Base-by-base conservation (phyloP, 2,113 vertebrate species). In the Urocynchramus pylzowi region DNA sequence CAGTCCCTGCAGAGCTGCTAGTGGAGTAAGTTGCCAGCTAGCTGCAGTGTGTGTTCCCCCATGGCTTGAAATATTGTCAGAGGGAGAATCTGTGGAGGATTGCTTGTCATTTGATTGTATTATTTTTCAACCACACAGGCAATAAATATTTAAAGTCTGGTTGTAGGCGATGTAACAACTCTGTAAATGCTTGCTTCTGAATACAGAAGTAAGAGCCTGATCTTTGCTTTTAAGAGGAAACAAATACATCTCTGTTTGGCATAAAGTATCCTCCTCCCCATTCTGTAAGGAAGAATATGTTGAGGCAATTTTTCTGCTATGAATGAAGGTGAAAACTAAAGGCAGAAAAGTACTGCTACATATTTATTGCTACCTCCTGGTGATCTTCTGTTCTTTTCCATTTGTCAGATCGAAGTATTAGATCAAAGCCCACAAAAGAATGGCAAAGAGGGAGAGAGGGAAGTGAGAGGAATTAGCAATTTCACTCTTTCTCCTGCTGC, bases 131-230 rank as follows among this genome's bases (percentile, higher is more conserved):
- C 82, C 60, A 75, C 88, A 90, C 2, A 5, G 88, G 75, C 71
- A 94, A 94, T 96, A 96, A 96, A 96, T 96, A 96, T 96, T 97
- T 96, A 81, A 96, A 96, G 60, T 77, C 83, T 92, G 82, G 82
- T 96, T 96, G 85, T 49, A 94, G 95, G 93, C 92, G 7, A 77
- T 86, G 68, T 96, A 95, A 86, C 71, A 95, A 27, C 85, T 92
- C 90, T 37, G 85, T 88, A 92, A 96, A 94, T 94, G 83, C 71
- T 75, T 1, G 0, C 73, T 92, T 90, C 63, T 77, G 95, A 94
- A 94, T 95, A 76, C 49, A 57, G 87, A 94, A 94, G 52, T 60
- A 90, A 96, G 89, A 94, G 53, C 45, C 56, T 75, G 74, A 91
- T 89, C 60, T 94, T 94, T 87, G 83, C 37, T 94, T 92, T 88